A percentile compares a stretch with the other conserved stretches of the same genome.
phyloP scores from a whole-genome alignment of 2,888 invertebrate genomes.

The Pyrgus malvae region DNA sequence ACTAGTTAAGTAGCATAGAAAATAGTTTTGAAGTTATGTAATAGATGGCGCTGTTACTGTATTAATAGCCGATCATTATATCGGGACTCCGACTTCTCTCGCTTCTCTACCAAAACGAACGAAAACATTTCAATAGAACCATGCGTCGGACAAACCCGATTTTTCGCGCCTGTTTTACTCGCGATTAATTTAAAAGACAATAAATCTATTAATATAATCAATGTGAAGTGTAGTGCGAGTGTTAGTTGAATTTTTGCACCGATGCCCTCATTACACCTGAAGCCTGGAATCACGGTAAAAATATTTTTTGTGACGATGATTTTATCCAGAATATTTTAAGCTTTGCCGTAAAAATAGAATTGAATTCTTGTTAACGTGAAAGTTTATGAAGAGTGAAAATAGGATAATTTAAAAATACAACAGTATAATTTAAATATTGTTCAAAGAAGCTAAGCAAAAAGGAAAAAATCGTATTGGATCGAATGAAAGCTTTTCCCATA shows the following conservation, averaged over 20 bases:
- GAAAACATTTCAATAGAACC: slow-evolving; percentile 69
- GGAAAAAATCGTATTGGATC: slow-evolving; percentile 8
- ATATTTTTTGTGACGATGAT: slow-evolving; percentile 37
- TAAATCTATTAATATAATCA: slow-evolving; percentile 39
- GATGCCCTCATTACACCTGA: slow-evolving; percentile 77
- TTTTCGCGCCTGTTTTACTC: slow-evolving; percentile 61
- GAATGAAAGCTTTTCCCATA: not conserved
- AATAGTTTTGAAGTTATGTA: not conserved
- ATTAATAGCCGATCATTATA: slow-evolving; percentile 58
- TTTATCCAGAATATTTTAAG: slow-evolving; percentile 45
- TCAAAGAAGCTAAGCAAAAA: no score
- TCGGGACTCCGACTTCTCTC: slow-evolving; percentile 36
- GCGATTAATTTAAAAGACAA: slow-evolving; percentile 44
- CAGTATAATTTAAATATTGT: not conserved
- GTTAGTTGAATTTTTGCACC: slow-evolving; percentile 39
- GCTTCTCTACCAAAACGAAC: slow-evolving; percentile 37
- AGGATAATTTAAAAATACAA: not conserved
- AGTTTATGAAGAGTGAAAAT: slow-evolving; percentile 9
- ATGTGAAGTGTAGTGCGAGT: slow-evolving; percentile 62
- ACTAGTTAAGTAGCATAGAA: not conserved
- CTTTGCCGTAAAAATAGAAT: slow-evolving; percentile 53
- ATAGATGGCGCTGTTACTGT: slow-evolving; percentile 33
- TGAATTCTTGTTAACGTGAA: slow-evolving; percentile 37
- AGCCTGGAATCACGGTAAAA: slow-evolving; percentile 76
- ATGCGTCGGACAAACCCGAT: slow-evolving; percentile 60